Evolutionary conservation across 2,888 invertebrate species (phyloP).

Genomic region (Amphiduros pacificus): DNA sequence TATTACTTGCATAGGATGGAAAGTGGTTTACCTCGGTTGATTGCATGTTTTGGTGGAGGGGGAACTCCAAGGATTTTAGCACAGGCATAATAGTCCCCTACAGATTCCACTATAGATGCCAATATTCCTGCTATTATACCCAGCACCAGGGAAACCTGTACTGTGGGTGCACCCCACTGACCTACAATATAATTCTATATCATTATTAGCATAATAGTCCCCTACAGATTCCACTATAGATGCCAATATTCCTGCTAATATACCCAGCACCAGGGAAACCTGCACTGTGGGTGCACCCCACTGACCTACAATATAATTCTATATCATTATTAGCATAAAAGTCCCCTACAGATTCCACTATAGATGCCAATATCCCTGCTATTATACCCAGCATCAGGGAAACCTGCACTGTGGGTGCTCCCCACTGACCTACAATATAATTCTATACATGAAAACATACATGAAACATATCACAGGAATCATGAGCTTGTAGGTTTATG

Average conservation of each 20-base stretch:
- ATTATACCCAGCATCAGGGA: too few species aligned
- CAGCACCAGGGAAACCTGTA: conserved; percentile 46
- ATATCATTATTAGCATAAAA: too few species aligned
- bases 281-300: conserved; percentile 53
- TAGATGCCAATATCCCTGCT: too few species aligned
- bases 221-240: conserved; percentile 66
- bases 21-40: conserved; percentile 73
- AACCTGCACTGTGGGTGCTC: too few species aligned
- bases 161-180: conserved; percentile 54
- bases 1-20: too few species aligned
- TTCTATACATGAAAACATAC: too few species aligned
- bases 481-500: too few species aligned
- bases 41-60: conserved; percentile 82
- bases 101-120: conserved; percentile 56
- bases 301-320: too few species aligned
- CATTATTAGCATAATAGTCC: too few species aligned
- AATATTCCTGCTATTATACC: conserved; percentile 53
- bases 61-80: conserved; percentile 73
- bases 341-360: too few species aligned
- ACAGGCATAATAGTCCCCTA: conserved; percentile 88
- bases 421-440: too few species aligned
- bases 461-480: too few species aligned
- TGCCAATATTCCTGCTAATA: conserved; percentile 49
- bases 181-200: conserved; percentile 56
- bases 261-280: conserved; percentile 44